Conservation (phyloP, 2,888 invertebrate species). For the Plemyria rubiginata region DNA sequence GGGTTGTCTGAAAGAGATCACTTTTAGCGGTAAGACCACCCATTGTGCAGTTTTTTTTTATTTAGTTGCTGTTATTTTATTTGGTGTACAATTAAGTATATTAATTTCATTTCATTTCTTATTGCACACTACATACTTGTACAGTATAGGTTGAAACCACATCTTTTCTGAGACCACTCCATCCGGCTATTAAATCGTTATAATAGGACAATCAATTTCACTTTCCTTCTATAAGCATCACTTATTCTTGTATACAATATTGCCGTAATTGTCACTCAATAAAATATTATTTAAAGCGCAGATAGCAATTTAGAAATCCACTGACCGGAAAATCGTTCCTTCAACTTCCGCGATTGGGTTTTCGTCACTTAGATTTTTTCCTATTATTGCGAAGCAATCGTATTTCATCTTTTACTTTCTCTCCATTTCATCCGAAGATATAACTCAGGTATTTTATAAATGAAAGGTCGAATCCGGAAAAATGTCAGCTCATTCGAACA, state of each 20-base stretch:
- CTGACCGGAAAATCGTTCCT: conserved; percentile 35
- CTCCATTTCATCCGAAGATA: conserved; percentile 40
- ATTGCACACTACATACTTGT: too few species aligned
- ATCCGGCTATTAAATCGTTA: too few species aligned
- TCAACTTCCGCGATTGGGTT: conserved; percentile 37
- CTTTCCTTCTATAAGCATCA: too few species aligned
- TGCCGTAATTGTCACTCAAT: conserved; percentile 3
- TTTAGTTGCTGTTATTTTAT: too few species aligned
- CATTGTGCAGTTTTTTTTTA: too few species aligned
- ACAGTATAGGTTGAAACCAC: too few species aligned
- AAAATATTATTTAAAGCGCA: conserved; percentile 31
- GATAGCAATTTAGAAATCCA: conserved; percentile 38
- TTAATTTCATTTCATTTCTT: too few species aligned
- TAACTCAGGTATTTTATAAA: conserved; percentile 45
- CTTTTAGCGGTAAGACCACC: too few species aligned
- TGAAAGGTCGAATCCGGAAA: conserved; percentile 43
- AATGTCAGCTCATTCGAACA: conserved; percentile 43
- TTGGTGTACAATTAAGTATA: too few species aligned
- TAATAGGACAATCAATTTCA: too few species aligned
- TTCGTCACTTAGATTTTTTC: conserved; percentile 40
- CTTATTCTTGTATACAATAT: neutral
- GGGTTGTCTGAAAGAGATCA: too few species aligned
- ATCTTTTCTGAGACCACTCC: too few species aligned
- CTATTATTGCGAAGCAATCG: conserved; percentile 43
- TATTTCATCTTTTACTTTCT: conserved; percentile 45